phyloP scores from a whole-genome alignment of 1,140 invertebrate species.

The Neodiprion lecontei region DNA sequence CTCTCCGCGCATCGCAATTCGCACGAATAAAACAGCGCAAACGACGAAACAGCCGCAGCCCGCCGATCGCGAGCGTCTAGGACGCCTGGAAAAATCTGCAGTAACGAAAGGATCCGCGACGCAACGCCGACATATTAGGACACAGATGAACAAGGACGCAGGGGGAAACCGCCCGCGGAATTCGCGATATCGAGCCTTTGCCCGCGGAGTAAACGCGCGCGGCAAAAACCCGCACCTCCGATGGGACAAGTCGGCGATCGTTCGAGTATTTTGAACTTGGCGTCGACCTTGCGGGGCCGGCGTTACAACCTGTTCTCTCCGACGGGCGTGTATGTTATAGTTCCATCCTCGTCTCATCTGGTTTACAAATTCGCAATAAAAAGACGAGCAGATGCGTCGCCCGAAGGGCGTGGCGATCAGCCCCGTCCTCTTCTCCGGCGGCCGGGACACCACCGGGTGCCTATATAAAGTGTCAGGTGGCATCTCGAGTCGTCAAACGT shows the following conservation, averaged over 20 bases:
- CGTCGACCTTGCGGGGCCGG: conserved; percentile 9
- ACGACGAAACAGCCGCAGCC: too few relatives aligned
- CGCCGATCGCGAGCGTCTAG: too few relatives aligned
- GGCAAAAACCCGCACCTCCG: too few relatives aligned
- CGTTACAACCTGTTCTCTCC: conserved; percentile 18
- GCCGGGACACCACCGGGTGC: background rate
- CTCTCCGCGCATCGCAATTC: too few relatives aligned
- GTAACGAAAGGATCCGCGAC: too few relatives aligned
- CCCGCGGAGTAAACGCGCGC: too few relatives aligned
- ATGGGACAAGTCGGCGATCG: too few relatives aligned
- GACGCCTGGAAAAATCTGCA: too few relatives aligned
- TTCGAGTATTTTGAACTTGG: conserved; percentile 9
- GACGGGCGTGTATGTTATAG: background rate
- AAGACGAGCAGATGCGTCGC: background rate
- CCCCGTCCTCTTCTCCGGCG: background rate
- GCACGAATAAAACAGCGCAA: too few relatives aligned
- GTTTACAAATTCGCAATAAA: conserved; percentile 18
- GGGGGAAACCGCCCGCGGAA: too few relatives aligned
- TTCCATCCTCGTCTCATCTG: conserved; percentile 18
- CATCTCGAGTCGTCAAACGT: background rate
- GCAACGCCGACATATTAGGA: background rate
- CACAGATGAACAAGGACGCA: too few relatives aligned
- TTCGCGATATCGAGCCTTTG: too few relatives aligned
- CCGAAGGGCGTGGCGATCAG: background rate
- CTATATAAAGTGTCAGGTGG: background rate